Percentiles rank a stretch among this genome's conserved stretches.
Conservation (phyloP, 2,888 invertebrate species). For the Hydraecia micacea region DNA sequence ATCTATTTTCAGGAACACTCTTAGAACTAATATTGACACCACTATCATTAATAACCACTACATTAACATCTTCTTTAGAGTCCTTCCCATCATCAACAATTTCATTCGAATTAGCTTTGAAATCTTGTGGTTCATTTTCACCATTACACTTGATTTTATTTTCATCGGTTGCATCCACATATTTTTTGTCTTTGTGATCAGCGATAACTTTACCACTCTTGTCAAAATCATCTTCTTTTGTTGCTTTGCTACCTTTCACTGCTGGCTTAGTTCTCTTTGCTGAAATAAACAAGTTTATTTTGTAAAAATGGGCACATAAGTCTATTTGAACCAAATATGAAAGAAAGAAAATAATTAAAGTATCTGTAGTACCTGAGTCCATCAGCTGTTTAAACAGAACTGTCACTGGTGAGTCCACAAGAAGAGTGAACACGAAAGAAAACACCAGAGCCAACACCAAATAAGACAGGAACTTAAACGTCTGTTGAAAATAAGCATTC, state of each 20-base stretch:
- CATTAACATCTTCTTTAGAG: slow-evolving; percentile 2
- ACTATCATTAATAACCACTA: slow-evolving; percentile 27
- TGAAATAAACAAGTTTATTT: slow-evolving; percentile 11
- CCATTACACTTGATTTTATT: neutral
- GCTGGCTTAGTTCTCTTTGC: slow-evolving; percentile 13
- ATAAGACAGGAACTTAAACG: slow-evolving; percentile 56
- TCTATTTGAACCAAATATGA: neutral
- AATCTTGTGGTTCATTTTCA: neutral
- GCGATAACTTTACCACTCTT: neutral
- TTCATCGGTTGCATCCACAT: neutral
- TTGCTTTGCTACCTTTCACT: neutral
- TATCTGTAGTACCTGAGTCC: slow-evolving; percentile 43
- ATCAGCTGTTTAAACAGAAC: slow-evolving; percentile 51
- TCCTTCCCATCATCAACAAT: neutral
- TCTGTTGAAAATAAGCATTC: slow-evolving; percentile 28
- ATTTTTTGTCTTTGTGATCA: neutral
- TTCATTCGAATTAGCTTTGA: neutral
- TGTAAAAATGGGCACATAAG: neutral
- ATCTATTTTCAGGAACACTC: slow-evolving; percentile 17
- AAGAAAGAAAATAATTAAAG: neutral
- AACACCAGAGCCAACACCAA: slow-evolving; percentile 25
- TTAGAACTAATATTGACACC: slow-evolving; percentile 16
- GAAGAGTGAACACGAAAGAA: slow-evolving; percentile 52
- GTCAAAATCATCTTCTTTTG: neutral
- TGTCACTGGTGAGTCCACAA: slow-evolving; percentile 55